phyloP scores from a whole-genome alignment of 2,888 invertebrate species.

The Drosophila differens region DNA sequence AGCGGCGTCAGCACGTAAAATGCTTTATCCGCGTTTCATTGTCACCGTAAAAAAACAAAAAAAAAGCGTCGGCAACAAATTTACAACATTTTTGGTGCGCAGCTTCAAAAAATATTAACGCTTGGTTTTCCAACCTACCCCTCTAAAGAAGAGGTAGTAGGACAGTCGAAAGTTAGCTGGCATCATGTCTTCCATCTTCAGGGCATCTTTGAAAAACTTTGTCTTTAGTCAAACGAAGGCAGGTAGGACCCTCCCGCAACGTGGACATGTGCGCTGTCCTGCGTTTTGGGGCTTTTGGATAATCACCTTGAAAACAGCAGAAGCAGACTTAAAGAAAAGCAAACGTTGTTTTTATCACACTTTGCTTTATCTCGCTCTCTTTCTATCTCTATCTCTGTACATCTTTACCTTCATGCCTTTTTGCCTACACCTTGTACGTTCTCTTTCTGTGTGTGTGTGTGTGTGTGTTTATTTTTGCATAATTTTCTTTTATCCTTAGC shows the following conservation, averaged over 20 bases:
- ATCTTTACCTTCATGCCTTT: constrained; percentile 31
- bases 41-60: constrained; percentile 58
- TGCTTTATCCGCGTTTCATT: constrained; percentile 80
- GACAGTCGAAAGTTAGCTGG: constrained; percentile 13
- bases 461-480: constrained; percentile 70
- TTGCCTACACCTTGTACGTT: constrained; percentile 41
- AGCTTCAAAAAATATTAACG: constrained; percentile 68
- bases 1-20: constrained; percentile 74
- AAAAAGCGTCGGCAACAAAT: constrained; percentile 58
- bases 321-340: constrained; percentile 33
- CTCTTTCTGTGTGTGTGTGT: not conserved
- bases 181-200: constrained; percentile 51
- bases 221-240: constrained; percentile 65
- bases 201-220: constrained; percentile 65
- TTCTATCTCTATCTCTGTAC: not conserved
- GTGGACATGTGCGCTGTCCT: not conserved
- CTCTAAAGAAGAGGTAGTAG: constrained; percentile 13
- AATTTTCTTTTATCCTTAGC: constrained; percentile 70
- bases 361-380: constrained; percentile 49
- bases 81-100: constrained; percentile 66
- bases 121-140: constrained; percentile 64
- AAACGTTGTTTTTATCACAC: constrained; percentile 65
- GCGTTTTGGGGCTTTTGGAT: constrained; percentile 69
- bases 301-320: constrained; percentile 70
- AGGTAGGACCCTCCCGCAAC: not conserved